phyloP scores from a whole-genome alignment of 2,888 invertebrate genomes.

The Drosophila helvetica region DNA sequence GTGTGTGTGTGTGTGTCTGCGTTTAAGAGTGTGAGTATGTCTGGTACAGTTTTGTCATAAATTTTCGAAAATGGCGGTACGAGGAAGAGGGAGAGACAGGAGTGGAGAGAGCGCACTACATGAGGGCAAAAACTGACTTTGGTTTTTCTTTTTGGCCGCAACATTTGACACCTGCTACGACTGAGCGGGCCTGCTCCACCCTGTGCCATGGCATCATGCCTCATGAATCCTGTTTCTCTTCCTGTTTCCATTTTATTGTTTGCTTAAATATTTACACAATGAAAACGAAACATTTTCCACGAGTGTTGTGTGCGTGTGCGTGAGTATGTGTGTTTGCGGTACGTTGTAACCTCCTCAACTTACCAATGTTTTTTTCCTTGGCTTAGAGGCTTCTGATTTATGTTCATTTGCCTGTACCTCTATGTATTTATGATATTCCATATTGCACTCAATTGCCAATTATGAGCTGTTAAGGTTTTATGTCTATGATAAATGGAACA shows the following conservation, averaged over 20 bases:
- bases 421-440: constrained; percentile 61
- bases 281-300: constrained; percentile 63
- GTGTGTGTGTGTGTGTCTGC: constrained; percentile 8
- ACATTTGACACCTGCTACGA: constrained; percentile 74
- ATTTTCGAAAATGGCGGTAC: constrained; percentile 24
- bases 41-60: constrained; percentile 61
- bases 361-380: constrained; percentile 27
- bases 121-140: constrained; percentile 55
- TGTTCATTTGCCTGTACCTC: constrained; percentile 23
- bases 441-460: constrained; percentile 72
- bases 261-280: constrained; percentile 77
- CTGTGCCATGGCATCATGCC: background rate
- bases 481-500: constrained; percentile 39
- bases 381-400: constrained; percentile 32
- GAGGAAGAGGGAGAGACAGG: background rate
- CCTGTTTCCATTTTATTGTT: constrained; percentile 64
- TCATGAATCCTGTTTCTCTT: background rate
- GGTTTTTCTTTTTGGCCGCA: constrained; percentile 68
- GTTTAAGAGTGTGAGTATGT: constrained; percentile 23
- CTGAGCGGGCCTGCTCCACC: constrained; percentile 31
- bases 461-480: constrained; percentile 71
- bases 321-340: constrained; percentile 30
- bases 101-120: constrained; percentile 11
- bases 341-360: constrained; percentile 14
- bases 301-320: constrained; percentile 6